These are phyloP conservation scores for Drosophila eugracilis DNA, from an alignment of 1,140 invertebrate genomes.

Conservation along the genomic window DNA sequence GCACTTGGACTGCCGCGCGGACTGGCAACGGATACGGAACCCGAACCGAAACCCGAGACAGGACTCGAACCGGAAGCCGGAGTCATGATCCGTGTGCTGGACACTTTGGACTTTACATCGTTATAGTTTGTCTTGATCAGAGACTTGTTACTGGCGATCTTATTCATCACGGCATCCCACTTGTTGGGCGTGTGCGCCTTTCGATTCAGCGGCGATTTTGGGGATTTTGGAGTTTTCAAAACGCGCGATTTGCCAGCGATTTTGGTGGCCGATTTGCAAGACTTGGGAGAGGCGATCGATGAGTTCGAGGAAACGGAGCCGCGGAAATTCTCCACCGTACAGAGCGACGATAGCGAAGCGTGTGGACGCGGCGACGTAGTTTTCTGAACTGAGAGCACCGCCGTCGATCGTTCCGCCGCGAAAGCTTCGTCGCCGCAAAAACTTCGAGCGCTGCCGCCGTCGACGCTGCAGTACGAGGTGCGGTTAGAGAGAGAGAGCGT, in stretches of 20 bases:
- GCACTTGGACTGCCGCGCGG: conserved; percentile 54
- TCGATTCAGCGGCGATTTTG: conserved; percentile 71
- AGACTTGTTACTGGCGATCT: conserved; percentile 90
- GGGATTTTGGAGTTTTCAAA: conserved; percentile 47
- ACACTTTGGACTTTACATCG: conserved; percentile 93
- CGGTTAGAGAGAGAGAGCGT: conserved; percentile 77
- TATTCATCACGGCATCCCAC: conserved; percentile 93
- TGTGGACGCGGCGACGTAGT: conserved; percentile 73
- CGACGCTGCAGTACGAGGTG: conserved; percentile 81
- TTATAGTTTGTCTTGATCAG: conserved; percentile 90
- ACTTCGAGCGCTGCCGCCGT: conserved; percentile 76
- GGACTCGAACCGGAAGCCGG: conserved; percentile 20
- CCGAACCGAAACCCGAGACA: conserved; percentile 12
- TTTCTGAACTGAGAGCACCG: conserved; percentile 66
- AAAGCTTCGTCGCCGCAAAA: conserved; percentile 80
- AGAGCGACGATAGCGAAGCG: conserved; percentile 67
- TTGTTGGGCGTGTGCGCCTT: conserved; percentile 85
- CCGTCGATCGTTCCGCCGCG: conserved; percentile 41
- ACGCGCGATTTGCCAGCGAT: conserved; percentile 22
- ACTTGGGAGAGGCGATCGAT: conserved; percentile 64
- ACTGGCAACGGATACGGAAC: conserved; percentile 8
- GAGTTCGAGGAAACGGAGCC: conserved; percentile 48
- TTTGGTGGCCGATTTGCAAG: conserved; percentile 43
- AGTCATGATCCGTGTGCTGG: conserved; percentile 77
- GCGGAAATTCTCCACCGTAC: conserved; percentile 61